A percentile compares a stretch with the other conserved stretches of the same genome.
phyloP scores from a whole-genome alignment of 1,140 invertebrate genomes.

The Mesaphorura yosii region DNA sequence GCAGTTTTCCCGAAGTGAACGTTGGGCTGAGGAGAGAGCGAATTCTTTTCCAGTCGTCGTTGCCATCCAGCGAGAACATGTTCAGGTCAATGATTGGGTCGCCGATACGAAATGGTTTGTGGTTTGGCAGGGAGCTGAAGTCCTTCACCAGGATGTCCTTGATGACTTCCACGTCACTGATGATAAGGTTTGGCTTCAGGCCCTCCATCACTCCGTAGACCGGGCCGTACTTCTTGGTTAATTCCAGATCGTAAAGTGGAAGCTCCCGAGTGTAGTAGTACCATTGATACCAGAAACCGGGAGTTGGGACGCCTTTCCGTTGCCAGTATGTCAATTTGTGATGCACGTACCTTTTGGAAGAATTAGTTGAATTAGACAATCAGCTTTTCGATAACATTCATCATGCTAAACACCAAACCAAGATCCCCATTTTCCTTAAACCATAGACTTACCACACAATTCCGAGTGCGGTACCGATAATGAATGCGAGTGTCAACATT shows the following conservation, averaged over 20 bases:
- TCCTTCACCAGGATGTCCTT: neutral
- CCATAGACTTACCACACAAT: no score
- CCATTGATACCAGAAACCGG: neutral
- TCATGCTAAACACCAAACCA: no score
- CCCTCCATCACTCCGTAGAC: neutral
- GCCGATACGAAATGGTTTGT: neutral
- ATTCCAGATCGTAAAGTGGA: neutral
- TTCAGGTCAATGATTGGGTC: neutral
- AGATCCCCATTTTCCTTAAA: no score
- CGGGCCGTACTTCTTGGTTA: neutral
- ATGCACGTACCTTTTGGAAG: neutral
- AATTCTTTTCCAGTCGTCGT: neutral
- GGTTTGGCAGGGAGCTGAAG: neutral
- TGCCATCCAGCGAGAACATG: neutral
- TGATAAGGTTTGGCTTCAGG: neutral
- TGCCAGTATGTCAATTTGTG: neutral
- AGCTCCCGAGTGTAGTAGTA: neutral
- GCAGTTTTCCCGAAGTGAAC: neutral
- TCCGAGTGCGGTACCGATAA: no score
- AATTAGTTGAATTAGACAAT: no score
- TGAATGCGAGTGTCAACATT: no score
- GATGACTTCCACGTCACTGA: neutral
- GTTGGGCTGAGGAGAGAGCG: neutral
- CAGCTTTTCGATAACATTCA: no score
- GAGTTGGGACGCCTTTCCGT: neutral